Evolutionary conservation across 2,113 vertebrate genomes (phyloP).

Genomic region (Colius striatus): DNA sequence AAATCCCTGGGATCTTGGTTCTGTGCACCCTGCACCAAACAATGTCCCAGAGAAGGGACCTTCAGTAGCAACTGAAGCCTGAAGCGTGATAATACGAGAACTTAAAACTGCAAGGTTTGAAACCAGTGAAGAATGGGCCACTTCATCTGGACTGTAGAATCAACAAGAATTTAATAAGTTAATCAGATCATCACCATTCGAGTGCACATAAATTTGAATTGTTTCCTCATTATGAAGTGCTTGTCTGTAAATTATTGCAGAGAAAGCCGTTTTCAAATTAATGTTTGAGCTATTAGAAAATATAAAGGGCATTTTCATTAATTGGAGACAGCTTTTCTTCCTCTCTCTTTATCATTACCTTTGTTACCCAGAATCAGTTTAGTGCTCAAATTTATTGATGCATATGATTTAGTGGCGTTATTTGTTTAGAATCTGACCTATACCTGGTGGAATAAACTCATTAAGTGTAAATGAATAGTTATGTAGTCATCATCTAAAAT

Average conservation of each 20-base stretch:
- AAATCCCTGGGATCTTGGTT: constrained; percentile 10
- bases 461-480: constrained; percentile 80
- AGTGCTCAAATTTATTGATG: constrained; percentile 73
- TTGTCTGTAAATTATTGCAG: constrained; percentile 82
- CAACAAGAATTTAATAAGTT: constrained; percentile 85
- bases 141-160: constrained; percentile 77
- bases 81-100: constrained; percentile 64
- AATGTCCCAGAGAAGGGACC: constrained; percentile 50
- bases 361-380: constrained; percentile 69
- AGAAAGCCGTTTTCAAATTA: constrained; percentile 81
- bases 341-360: constrained; percentile 72
- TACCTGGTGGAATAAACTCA: constrained; percentile 80
- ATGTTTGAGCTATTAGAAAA: constrained; percentile 81
- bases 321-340: constrained; percentile 75
- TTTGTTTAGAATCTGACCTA: constrained; percentile 77
- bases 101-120: constrained; percentile 65
- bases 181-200: constrained; percentile 80
- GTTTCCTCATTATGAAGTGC: constrained; percentile 81
- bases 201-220: constrained; percentile 84
- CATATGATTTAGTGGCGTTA: constrained; percentile 68
- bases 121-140: constrained; percentile 75
- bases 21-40: constrained; percentile 8
- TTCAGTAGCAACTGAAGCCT: constrained; percentile 60
- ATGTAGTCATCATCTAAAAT: constrained; percentile 78
- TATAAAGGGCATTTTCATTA: constrained; percentile 82